Base-by-base conservation (phyloP, 2,888 invertebrate genomes). In the Drosophila buzzatii region DNA sequence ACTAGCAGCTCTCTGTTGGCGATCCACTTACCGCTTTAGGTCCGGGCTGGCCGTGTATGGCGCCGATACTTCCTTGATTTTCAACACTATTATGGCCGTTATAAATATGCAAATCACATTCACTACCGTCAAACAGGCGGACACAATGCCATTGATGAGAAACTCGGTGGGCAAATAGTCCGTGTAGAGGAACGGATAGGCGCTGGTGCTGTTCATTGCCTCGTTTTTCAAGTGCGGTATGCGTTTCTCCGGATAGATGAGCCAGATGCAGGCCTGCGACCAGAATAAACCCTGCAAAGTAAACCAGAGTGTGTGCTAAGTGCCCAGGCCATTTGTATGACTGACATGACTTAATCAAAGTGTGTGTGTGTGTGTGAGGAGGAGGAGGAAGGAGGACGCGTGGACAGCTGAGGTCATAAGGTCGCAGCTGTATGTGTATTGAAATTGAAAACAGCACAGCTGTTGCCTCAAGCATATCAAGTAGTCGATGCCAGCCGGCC, bases 41-140 rank as follows among this genome's bases (percentile, higher is more conserved):
- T 96, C 96, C 31, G 96, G 95, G 72, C 96, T 96, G 1, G 96
- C 96, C 0, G 96, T 96, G 85, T 96, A 96, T 0, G 96, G 97
- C 58, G 97, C 97, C 0, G 96, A 96, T 10, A 97, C 97, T 93
- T 97, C 97, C 92, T 97, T 97, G 77, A 97, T 96, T 95, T 97
- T 97, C 57, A 97, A 93, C 71, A 97, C 96, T 74, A 96, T 94
- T 82, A 97, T 95, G 3, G 97, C 97, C 58, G 96, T 96, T 82
- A 96, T 94, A 91, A 97, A 96, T 90, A 97, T 97, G 92, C 97
- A 97, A 88, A 96, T 94, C 70, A 97, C 97, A 92, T 97, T 97
- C 41, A 97, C 95, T 57, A 97, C 94, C 3, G 97, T 97, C 59
- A 97, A 93, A 75, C 96, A 95, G 67, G 96, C 96, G 89, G 97